phyloP scores from a whole-genome alignment of 2,797 vertebrate species.

The Passerculus sandwichensis region DNA sequence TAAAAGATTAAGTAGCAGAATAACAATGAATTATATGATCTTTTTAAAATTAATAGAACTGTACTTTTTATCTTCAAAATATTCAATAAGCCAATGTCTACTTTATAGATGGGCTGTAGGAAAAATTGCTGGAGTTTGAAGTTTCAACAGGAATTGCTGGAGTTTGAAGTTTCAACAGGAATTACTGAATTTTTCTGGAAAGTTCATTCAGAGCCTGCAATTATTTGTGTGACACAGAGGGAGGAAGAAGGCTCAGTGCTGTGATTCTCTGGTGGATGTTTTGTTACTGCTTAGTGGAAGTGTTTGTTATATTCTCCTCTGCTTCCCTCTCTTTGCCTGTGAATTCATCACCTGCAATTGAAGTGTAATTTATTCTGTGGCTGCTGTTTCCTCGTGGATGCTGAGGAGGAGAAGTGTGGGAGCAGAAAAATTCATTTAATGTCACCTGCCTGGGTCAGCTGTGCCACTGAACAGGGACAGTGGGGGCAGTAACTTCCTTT shows the following conservation, averaged over 20 bases:
- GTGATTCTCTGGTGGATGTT: background rate
- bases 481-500: background rate
- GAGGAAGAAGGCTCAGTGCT: background rate
- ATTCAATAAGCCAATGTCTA: background rate
- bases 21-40: background rate
- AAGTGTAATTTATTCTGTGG: background rate
- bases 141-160: background rate
- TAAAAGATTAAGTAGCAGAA: conserved; percentile 13
- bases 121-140: background rate
- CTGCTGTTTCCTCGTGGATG: background rate
- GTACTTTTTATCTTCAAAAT: background rate
- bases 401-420: background rate
- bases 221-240: background rate
- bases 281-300: background rate
- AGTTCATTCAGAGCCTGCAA: background rate
- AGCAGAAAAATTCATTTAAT: background rate
- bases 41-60: background rate
- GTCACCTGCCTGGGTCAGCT: background rate
- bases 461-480: background rate
- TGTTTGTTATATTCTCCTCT: background rate
- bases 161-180: background rate
- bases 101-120: background rate
- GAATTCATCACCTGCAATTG: background rate
- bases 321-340: background rate
- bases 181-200: background rate